Conservation (phyloP, 37 sponge, comb jelly and placozoan genomes). For the Tethya wilhelma region DNA sequence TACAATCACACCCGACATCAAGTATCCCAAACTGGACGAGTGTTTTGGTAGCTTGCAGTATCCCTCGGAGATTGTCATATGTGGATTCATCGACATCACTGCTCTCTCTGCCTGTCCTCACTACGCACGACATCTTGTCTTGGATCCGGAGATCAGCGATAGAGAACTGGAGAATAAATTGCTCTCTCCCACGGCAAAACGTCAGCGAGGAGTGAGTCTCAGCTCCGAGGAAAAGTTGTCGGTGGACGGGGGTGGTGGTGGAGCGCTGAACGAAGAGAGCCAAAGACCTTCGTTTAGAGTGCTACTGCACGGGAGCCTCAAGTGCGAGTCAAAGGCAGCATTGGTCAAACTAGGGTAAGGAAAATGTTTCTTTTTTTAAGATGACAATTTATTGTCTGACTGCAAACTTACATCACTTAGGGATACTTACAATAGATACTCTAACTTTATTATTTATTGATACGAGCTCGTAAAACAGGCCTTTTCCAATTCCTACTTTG, state of each 20-base stretch:
- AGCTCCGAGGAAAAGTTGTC: neutral
- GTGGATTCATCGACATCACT: slow-evolving; percentile 78
- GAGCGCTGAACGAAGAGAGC: slow-evolving; percentile 20
- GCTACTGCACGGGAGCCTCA: slow-evolving; percentile 85
- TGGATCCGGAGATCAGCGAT: slow-evolving; percentile 47
- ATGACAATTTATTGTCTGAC: neutral
- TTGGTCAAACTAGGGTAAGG: slow-evolving; percentile 79
- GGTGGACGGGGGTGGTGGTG: neutral
- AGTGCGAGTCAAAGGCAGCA: slow-evolving; percentile 77
- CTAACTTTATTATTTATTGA: no score
- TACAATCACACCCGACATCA: neutral
- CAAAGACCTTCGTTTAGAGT: slow-evolving; percentile 87
- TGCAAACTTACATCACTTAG: neutral
- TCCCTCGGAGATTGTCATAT: slow-evolving; percentile 68
- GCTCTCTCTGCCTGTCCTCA: slow-evolving; percentile 62
- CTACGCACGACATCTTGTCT: slow-evolving; percentile 73
- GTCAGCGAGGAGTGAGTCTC: neutral
- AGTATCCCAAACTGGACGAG: slow-evolving; percentile 40
- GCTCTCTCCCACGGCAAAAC: neutral
- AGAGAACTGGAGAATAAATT: neutral
- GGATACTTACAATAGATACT: no score
- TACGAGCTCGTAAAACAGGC: no score
- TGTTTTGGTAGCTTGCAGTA: slow-evolving; percentile 19
- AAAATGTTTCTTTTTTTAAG: neutral
- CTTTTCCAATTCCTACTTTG: no score